A percentile compares a stretch with the other conserved stretches of the same genome.
These are phyloP conservation scores for Agrenia bidenticulata DNA, from an alignment of 2,888 invertebrate genomes.

Conservation along the genomic window DNA sequence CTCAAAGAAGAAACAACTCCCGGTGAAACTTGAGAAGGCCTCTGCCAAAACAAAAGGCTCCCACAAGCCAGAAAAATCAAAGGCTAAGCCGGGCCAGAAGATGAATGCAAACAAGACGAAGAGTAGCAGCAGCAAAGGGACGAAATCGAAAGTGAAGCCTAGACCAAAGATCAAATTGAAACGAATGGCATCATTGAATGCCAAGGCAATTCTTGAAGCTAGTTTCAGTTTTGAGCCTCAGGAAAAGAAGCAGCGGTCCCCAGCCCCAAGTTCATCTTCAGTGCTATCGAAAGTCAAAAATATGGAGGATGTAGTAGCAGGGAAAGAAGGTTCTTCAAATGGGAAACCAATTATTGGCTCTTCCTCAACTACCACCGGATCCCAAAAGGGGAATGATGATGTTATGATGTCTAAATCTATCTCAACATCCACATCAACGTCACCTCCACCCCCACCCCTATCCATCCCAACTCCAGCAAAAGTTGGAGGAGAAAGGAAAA, in stretches of 20 bases:
- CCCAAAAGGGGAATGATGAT: neutral
- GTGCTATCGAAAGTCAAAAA: constrained; percentile 11
- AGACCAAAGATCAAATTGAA: constrained; percentile 44
- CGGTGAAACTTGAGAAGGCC: neutral
- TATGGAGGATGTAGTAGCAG: neutral
- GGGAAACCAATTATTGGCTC: neutral
- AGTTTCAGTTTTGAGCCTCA: constrained; percentile 48
- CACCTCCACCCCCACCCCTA: constrained; percentile 15
- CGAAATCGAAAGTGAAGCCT: constrained; percentile 40
- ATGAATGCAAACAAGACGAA: constrained; percentile 10
- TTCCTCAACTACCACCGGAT: neutral
- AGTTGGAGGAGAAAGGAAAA: constrained; percentile 31
- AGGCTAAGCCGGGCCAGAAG: constrained; percentile 16
- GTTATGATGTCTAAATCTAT: constrained; percentile 24
- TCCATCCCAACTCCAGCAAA: constrained; percentile 27
- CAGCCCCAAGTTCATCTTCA: constrained; percentile 38
- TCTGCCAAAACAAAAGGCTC: neutral
- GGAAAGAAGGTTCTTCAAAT: neutral
- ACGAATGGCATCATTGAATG: constrained; percentile 51
- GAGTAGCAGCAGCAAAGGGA: constrained; percentile 14
- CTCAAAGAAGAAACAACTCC: constrained; percentile 33
- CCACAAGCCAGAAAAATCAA: constrained; percentile 18
- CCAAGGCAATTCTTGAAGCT: constrained; percentile 51
- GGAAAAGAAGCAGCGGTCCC: constrained; percentile 44
- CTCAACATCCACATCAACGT: constrained; percentile 29